Base-by-base conservation (phyloP, 64 coral and sea anemone genomes). In the Porites australiensis region DNA sequence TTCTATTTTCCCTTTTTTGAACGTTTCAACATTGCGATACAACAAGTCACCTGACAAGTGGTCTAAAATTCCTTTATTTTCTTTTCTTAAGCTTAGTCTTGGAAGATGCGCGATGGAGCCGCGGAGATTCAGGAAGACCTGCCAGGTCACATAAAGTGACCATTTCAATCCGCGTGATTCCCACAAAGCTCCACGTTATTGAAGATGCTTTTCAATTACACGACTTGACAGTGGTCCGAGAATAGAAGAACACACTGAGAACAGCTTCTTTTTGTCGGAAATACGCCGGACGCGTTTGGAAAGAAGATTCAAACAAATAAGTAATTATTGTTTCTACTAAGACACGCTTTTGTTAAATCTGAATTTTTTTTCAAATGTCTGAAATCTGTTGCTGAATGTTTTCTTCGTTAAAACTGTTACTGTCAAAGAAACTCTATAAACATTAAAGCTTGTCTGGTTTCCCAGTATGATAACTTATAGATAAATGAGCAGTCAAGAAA, bases 11-110 rank as follows among this genome's bases (percentile, higher is more conserved):
- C 48, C 74, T 3, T 77, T 77, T 51, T 52, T 16, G 16, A 51
- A 54, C 19, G 27, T 47, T 77, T 77, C 48, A 77, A 19, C 46
- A 77, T 50, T 70, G 66, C 3, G 22, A 70, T 70, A 70, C n/a
- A n/a, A n/a, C n/a, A n/a, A n/a, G n/a, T n/a, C n/a, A n/a, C n/a
- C n/a, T 70, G 66, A 70, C 74, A 51, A 51, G 74, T 52, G 48
- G 48, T 51, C 74, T 77, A 77, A 77, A n/a, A 77, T 77, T 77
- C 74, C 74, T 54, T 77, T 77, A 13, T 50, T 77, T 77, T 77
- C 49, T 77, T 51, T 77, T 77, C 46, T 77, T 77, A 51, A 53
- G 74, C 74, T 54, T 77, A 19, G 74, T 77, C 47, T 19, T 77
- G 14, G 74, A 54, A 50, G 74, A 77, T 52, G 74, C 47, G 13